Base-by-base conservation (phyloP, 1,140 invertebrate species). In the Penaeus indicus region DNA sequence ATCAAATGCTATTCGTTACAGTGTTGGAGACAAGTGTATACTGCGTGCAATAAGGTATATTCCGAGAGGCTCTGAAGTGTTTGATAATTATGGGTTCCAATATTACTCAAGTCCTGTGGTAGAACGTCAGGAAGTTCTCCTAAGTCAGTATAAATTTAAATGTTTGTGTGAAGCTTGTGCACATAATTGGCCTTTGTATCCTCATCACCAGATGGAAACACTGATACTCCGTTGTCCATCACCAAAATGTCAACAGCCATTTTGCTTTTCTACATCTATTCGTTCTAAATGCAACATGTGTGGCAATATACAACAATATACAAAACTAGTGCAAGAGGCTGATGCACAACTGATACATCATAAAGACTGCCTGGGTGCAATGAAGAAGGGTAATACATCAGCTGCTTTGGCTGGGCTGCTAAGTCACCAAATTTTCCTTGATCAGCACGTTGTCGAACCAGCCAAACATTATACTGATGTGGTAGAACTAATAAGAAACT, bases 51-150 rank as follows among this genome's bases (percentile, higher is more conserved):
- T 94, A 18, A 92, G 93, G 42, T 92, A 92, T 47, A 93, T 94
- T 64, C 85, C 90, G 38, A 93, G 93, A 89, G 94, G 94, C 7
- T 92, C 93, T 54, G 94, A 95, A 91, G 93, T 95, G 21, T 91
- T 94, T 0, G 95, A 95, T 90, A 95, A 94, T 88, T 95, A 95
- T 92, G 95, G 95, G 25, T 94, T 93, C 25, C 92, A 94, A 54
- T 95, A 94, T 92, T 92, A 95, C 1, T 32, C 27, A 22, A 78
- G 22, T 32, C 78, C 84, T 25, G 92, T 92, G 3, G 93, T 93
- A 63, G 91, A 93, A 21, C 92, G 95, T 38, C 92, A 92, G 47
- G 90, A 93, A 42, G 92, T 93, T 78, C 92, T 95, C 10, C 84
- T 91, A 27, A 92, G 93, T 27, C 95, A 95, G 91, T 95, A 95